A percentile compares a stretch with the other conserved stretches of the same genome.
Evolutionary conservation across 1,140 invertebrate genomes (phyloP).

Genomic region (Brachionus manjavacas): DNA sequence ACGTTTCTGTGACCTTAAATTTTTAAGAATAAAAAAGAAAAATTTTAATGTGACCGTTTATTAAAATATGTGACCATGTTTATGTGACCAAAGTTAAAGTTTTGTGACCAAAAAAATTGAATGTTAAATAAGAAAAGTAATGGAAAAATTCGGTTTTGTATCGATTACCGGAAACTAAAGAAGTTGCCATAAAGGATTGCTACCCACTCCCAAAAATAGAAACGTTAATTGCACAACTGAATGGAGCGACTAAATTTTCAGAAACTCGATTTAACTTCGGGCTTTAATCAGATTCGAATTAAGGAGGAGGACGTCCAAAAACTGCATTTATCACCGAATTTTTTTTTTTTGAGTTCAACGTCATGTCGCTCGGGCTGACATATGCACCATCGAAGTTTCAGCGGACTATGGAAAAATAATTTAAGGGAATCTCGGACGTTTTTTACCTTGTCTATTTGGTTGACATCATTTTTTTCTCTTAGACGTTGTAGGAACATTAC

Average conservation of each 20-base stretch:
- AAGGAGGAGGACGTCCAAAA: neutral
- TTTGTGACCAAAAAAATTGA: too few relatives aligned
- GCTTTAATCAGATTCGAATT: neutral
- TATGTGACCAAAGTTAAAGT: too few relatives aligned
- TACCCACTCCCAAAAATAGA: neutral
- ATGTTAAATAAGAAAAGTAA: too few relatives aligned
- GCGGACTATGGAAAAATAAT: conserved; percentile 47
- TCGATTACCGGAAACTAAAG: neutral
- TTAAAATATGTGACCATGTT: too few relatives aligned
- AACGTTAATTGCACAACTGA: neutral
- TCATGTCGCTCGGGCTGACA: conserved; percentile 56
- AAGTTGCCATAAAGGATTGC: neutral
- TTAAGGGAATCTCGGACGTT: neutral
- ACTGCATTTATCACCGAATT: neutral
- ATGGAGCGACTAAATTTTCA: neutral
- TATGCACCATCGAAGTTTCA: conserved; percentile 54
- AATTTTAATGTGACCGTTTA: too few relatives aligned
- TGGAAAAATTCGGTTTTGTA: too few relatives aligned
- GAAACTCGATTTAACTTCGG: neutral
- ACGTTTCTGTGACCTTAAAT: too few relatives aligned
- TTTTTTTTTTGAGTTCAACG: conserved; percentile 45
- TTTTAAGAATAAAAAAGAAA: too few relatives aligned
- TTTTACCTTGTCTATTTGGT: neutral
- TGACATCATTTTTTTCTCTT: neutral
- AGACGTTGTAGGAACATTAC: neutral